Percentiles rank a stretch among this genome's conserved stretches.
phyloP scores from a whole-genome alignment of 2,113 vertebrate species.

The Gadus chalcogrammus region DNA sequence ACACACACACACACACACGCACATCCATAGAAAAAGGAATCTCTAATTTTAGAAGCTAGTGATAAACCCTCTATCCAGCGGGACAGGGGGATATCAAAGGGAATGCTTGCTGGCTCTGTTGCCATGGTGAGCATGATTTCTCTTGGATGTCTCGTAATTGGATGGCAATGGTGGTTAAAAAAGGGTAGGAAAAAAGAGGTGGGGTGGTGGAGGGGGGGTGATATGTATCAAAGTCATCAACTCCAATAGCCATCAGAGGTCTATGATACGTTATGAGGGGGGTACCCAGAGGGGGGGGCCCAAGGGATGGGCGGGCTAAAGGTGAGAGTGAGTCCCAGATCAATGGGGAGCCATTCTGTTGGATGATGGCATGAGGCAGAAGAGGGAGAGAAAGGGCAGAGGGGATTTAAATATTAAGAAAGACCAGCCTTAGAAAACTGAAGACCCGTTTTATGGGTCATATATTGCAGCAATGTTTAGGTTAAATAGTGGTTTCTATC shows the following conservation, averaged over 20 bases:
- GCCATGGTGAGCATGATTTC: conserved; percentile 69
- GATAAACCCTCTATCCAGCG: conserved; percentile 57
- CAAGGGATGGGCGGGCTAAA: not conserved
- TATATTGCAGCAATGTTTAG: too few species aligned
- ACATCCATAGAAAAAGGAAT: conserved; percentile 9
- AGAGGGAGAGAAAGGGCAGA: not conserved
- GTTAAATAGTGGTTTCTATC: too few species aligned
- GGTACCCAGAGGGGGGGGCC: not conserved
- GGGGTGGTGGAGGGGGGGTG: not conserved
- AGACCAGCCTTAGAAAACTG: too few species aligned
- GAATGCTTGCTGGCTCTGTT: conserved; percentile 67
- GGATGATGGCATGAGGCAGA: not conserved
- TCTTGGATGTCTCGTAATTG: conserved; percentile 64
- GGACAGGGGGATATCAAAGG: conserved; percentile 66
- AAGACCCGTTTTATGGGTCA: too few species aligned
- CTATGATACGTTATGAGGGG: conserved; percentile 6
- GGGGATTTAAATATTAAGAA: too few species aligned
- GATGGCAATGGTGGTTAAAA: conserved; percentile 24
- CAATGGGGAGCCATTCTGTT: conserved; percentile 6
- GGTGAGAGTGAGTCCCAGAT: not conserved
- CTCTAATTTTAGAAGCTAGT: conserved; percentile 67
- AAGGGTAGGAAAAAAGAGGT: conserved; percentile 2
- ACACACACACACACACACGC: not conserved
- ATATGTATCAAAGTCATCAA: conserved; percentile 27
- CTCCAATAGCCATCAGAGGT: conserved; percentile 24